Evolutionary conservation across 2,797 vertebrate species (phyloP), one percentile per base, ranked within the genome.

Genomic region (Philypnodon macrostomus): DNA sequence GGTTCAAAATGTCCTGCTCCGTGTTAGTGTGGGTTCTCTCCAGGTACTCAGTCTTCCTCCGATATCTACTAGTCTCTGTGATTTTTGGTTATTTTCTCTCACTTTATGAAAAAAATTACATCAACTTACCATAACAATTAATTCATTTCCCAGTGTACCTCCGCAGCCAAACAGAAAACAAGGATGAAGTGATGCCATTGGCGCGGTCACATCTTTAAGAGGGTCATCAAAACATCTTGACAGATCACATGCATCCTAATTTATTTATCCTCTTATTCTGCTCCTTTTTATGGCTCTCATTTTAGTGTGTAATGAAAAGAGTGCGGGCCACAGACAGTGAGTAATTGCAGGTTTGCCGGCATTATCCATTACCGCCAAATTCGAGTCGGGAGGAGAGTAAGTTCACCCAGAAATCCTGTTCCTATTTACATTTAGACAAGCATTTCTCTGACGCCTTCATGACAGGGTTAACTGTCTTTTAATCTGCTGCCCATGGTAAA

Each of bases 381-480:
- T n/a, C n/a, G n/a, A n/a, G 62, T 50, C n/a, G 17, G 37, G 75
- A 71, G 70, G 48, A 63, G 47, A 52, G 62, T 53, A 70, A 59
- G 64, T 75, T 66, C 65, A 51, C 61, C 68, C 54, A 73, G 55
- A 80, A 80, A 77, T 41, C 53, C 68, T 70, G 53, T 47, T 81
- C 78, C 75, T 80, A 86, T 90, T 89, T 88, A 87, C 81, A 90
- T 90, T 87, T 86, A 86, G 87, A 88, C 80, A 85, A 85, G 81
- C 58, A 77, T 54, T 65, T 73, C 59, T 57, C 32, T 60, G 58
- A 66, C 44, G 61, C 65, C 53, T 49, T 53, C 55, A 53, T 60
- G 71, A 82, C 73, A 52, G 72, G 77, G 79, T 82, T 85, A 84
- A 80, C 75, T 79, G 73, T 77, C 58, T 77, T 81, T 85, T 81